Evolutionary conservation across 2,888 invertebrate species (phyloP).

Genomic region (Cheiracanthium punctorium): DNA sequence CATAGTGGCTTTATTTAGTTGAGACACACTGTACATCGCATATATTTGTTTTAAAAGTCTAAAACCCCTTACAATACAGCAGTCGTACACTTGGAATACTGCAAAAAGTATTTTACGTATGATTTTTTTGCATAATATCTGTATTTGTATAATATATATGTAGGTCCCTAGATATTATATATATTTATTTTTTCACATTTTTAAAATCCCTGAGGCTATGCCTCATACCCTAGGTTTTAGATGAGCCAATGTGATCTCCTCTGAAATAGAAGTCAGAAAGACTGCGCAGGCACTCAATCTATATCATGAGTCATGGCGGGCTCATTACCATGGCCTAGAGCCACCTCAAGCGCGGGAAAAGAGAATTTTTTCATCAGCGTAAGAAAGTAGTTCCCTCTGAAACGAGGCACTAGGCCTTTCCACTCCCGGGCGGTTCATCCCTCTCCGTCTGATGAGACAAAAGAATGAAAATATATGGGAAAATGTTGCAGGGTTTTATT

Average conservation of each 20-base stretch:
- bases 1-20: too few relatives aligned
- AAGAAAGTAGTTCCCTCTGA: constrained; percentile 27
- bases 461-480: background rate
- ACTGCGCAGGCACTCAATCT: constrained; percentile 31
- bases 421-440: background rate
- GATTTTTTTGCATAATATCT: too few relatives aligned
- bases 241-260: constrained; percentile 32
- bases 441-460: constrained; percentile 8
- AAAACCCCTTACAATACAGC: too few relatives aligned
- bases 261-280: constrained; percentile 38
- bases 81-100: too few relatives aligned
- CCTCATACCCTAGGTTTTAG: background rate
- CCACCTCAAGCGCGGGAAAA: background rate
- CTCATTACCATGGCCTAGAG: constrained; percentile 53
- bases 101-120: too few relatives aligned
- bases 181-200: too few relatives aligned
- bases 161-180: too few relatives aligned
- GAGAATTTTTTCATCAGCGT: constrained; percentile 34
- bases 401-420: background rate
- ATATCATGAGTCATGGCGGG: constrained; percentile 52
- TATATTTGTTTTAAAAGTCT: too few relatives aligned
- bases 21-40: too few relatives aligned
- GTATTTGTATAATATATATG: too few relatives aligned
- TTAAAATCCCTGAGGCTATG: background rate
- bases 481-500: background rate